These are phyloP conservation scores for Anastatus disparis DNA, from an alignment of 1,140 invertebrate genomes.

Conservation along the genomic window DNA sequence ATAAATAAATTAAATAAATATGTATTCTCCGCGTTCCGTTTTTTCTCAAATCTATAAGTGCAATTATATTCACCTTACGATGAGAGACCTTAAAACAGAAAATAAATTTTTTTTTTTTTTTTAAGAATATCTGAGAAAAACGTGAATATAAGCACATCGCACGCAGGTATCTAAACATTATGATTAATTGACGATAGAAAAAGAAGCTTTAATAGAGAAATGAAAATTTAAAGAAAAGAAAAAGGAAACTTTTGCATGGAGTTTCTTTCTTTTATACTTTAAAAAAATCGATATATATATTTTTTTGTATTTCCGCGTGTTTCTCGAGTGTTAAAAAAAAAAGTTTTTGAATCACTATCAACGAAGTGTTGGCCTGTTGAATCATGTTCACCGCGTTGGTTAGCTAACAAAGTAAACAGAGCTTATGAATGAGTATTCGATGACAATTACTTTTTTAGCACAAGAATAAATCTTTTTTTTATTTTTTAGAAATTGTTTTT, in stretches of 20 bases:
- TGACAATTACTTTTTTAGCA: not conserved
- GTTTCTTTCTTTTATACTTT: no score
- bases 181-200: not conserved
- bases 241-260: not conserved
- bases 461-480: not conserved
- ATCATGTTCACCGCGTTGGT: slow-evolving; percentile 10
- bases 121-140: not conserved
- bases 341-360: slow-evolving; percentile 63
- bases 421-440: slow-evolving; percentile 24
- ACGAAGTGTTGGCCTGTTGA: slow-evolving; percentile 66
- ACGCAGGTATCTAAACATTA: slow-evolving; percentile 16
- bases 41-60: slow-evolving; percentile 65
- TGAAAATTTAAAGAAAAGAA: not conserved
- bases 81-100: slow-evolving; percentile 34
- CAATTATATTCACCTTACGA: slow-evolving; percentile 63
- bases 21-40: slow-evolving; percentile 60
- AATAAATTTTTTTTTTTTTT: no score
- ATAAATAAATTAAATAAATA: no score
- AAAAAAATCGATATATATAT: slow-evolving; percentile 51
- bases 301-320: slow-evolving; percentile 60
- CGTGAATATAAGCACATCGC: not conserved
- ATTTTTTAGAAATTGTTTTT: not conserved
- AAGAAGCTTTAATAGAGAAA: not conserved
- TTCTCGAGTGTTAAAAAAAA: slow-evolving; percentile 62
- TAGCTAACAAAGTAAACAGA: not conserved